A percentile compares a stretch with the other conserved stretches of the same genome.
Conservation (phyloP, 2,113 vertebrate species). For the Syngnathoides biaculeatus region DNA sequence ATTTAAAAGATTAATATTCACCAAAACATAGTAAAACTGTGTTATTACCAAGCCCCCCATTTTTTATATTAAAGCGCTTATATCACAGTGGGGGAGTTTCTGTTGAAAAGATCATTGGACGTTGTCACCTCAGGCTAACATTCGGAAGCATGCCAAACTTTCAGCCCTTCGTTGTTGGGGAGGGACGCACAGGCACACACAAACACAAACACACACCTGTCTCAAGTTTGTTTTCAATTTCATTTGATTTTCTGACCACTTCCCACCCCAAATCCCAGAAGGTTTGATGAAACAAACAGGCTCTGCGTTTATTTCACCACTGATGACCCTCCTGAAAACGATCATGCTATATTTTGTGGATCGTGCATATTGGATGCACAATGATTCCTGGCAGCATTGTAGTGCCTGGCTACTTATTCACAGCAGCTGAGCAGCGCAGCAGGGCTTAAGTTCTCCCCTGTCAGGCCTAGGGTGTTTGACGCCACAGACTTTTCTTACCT, state of each 20-base stretch:
- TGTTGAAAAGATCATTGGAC: no score
- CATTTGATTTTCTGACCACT: slow-evolving; percentile 46
- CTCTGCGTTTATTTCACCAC: no score
- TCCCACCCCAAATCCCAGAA: neutral
- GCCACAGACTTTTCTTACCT: slow-evolving; percentile 61
- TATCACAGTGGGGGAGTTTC: neutral
- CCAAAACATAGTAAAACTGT: neutral
- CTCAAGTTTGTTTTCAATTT: slow-evolving; percentile 43
- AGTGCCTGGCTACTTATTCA: slow-evolving; percentile 22
- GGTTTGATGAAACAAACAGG: neutral
- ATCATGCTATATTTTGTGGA: slow-evolving; percentile 16
- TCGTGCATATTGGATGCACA: slow-evolving; percentile 26
- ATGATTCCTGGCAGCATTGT: slow-evolving; percentile 18
- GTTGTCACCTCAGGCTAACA: neutral
- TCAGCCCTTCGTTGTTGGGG: neutral
- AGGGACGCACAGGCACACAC: slow-evolving; percentile 2
- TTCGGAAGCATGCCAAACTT: neutral
- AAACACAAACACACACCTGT: slow-evolving; percentile 51
- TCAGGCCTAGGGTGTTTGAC: slow-evolving; percentile 51
- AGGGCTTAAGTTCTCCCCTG: slow-evolving; percentile 36
- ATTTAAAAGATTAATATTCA: neutral
- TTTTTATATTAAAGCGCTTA: neutral
- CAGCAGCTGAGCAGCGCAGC: slow-evolving; percentile 41
- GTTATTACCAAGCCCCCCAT: neutral
- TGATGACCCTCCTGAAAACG: no score